Base-by-base conservation (phyloP, 2,797 vertebrate species). In the Poecile montanus region DNA sequence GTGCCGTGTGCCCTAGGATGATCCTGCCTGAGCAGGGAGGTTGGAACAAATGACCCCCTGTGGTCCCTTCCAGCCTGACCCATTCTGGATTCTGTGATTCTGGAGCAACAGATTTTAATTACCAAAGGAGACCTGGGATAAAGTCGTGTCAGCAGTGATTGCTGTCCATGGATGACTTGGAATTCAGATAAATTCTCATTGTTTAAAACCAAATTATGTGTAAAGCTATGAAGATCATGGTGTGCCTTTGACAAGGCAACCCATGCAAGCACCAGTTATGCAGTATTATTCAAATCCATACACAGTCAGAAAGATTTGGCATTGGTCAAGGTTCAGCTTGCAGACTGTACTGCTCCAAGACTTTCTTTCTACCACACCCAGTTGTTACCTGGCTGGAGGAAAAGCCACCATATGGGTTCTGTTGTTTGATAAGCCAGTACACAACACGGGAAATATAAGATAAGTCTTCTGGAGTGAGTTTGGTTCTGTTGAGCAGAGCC, bases 311-410 rank as follows among this genome's bases (percentile, higher is more conserved):
- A 88, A 61, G n/a, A 63, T 30, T 54, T 40, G 9, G 14, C 11
- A n/a, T 48, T 26, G 30, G 3, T 36, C 17, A 34, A 66, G 38
- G 79, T 51, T 32, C 38, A 90, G 15, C 36, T 62, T 70, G 36
- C 50, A 88, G 58, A 45, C 34, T 32, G 27, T 10, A 76, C 32
- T 79, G 26, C 38, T 86, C 34, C 22, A 62, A 60, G 18, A 19
- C 14, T 68, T 82, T 67, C 27, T 54, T 88, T 77, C 56, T 70
- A 57, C 32, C 66, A 40, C 66, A 19, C 4, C 78, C 32, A 15
- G 66, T 40, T 87, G 96, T 98, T 97, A 99, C 99, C 98, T 99
- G 99, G 23, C 98, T 99, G 76, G 99, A 99, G 16, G 98, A 97
- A 97, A 99, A 99, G 9, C 98, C 99, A 0, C 99, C 99, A 1